Percentiles rank a stretch among this genome's conserved stretches.
Conservation (phyloP, 2,113 vertebrate genomes). For the Sprattus sprattus region DNA sequence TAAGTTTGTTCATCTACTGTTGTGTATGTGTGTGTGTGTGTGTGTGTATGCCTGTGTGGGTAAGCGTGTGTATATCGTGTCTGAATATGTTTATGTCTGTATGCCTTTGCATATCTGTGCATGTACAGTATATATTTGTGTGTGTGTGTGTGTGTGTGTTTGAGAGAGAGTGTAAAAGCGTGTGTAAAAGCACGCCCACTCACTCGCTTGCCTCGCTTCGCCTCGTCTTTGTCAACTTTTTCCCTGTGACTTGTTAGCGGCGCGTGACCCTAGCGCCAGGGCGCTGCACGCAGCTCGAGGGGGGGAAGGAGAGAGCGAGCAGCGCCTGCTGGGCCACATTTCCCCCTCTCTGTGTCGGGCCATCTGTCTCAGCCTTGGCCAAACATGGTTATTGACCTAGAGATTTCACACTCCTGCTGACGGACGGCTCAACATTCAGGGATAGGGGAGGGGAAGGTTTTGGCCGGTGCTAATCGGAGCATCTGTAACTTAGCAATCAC, state of each 20-base stretch:
- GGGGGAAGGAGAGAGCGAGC: background rate
- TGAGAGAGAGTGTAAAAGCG: background rate
- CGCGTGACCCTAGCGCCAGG: background rate
- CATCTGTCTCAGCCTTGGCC: slow-evolving; percentile 17
- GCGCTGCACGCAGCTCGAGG: background rate
- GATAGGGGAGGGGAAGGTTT: background rate
- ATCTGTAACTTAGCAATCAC: slow-evolving; percentile 24
- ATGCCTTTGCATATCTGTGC: background rate
- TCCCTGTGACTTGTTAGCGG: background rate
- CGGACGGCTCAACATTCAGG: background rate
- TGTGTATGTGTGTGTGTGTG: background rate
- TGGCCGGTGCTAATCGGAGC: slow-evolving; percentile 13
- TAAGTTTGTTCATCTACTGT: too few species aligned
- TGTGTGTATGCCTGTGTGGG: background rate
- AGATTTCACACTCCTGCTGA: slow-evolving; percentile 28
- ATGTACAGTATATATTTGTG: background rate
- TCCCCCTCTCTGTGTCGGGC: slow-evolving; percentile 8
- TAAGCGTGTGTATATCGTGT: background rate
- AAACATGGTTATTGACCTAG: slow-evolving; percentile 28
- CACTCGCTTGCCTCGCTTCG: background rate
- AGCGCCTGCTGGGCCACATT: slow-evolving; percentile 11
- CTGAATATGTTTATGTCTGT: background rate
- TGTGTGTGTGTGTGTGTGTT: slow-evolving; percentile 1
- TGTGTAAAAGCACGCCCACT: background rate
- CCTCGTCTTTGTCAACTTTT: slow-evolving; percentile 8